Percentiles rank a stretch among this genome's conserved stretches.
phyloP scores from a whole-genome alignment of 2,797 vertebrate species.

The Sphenopsis melanotis region DNA sequence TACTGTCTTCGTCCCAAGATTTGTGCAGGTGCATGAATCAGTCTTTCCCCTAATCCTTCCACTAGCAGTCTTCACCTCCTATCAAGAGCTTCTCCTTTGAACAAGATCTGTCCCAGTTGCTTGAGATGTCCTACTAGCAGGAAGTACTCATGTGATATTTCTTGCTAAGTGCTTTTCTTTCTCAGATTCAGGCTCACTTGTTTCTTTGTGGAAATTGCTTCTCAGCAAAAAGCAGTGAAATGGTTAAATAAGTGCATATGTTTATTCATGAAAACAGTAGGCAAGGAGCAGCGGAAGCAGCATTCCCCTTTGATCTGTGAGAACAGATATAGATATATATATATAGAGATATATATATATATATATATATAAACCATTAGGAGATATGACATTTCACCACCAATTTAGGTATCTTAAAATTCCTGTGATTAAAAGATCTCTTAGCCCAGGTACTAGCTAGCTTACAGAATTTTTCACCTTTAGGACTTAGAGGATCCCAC shows the following conservation, averaged over 20 bases:
- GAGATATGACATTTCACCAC: conserved; percentile 18
- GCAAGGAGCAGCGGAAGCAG: conserved; percentile 21
- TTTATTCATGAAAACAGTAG: conserved; percentile 24
- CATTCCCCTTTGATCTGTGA: conserved; percentile 25
- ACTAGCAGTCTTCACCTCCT: neutral
- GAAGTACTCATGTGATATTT: neutral
- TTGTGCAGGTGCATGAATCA: neutral
- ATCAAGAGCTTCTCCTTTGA: neutral
- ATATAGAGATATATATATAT: neutral
- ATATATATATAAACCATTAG: neutral
- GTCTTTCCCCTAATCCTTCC: neutral
- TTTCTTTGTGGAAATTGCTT: neutral
- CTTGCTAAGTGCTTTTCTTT: neutral
- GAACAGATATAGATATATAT: neutral
- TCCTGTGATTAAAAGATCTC: conserved; percentile 1
- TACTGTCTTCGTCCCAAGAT: neutral
- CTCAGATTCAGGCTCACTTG: neutral
- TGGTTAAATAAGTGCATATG: neutral
- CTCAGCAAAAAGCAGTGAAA: neutral
- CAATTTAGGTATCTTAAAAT: conserved; percentile 5
- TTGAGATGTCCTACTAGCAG: neutral
- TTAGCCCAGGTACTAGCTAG: neutral
- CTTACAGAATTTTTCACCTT: neutral
- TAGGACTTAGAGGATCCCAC: neutral
- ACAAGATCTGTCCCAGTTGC: neutral